phyloP scores from a whole-genome alignment of 2,797 vertebrate species.

The Cheracebus regulus region DNA sequence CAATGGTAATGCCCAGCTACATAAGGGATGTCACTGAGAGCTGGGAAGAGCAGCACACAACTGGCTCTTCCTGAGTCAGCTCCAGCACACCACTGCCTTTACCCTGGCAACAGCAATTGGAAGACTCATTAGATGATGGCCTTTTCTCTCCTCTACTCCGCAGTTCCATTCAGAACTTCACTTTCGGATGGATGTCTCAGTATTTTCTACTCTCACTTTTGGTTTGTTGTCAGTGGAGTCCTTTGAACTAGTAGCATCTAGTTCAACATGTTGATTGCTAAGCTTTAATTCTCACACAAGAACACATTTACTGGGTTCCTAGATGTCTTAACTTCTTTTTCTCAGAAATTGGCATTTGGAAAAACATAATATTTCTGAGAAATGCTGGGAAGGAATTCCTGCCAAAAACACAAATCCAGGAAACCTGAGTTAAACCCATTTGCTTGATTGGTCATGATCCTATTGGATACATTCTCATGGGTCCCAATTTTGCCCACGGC shows the following conservation, averaged over 20 bases:
- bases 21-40: neutral
- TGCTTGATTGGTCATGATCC: neutral
- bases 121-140: neutral
- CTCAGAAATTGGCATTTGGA: neutral
- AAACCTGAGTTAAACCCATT: neutral
- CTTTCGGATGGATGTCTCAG: neutral
- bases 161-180: neutral
- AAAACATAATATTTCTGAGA: neutral
- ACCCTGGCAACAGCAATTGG: neutral
- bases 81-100: neutral
- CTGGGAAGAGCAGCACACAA: neutral
- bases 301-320: neutral
- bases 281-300: neutral
- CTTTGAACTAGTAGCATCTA: neutral
- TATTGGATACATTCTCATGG: neutral
- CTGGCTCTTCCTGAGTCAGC: neutral
- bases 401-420: neutral
- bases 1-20: neutral
- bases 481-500: neutral
- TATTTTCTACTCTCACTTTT: neutral
- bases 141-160: neutral
- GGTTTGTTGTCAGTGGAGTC: neutral
- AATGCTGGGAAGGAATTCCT: neutral
- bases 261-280: neutral
- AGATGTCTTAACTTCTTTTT: neutral